These are phyloP conservation scores for Ametastegia equiseti DNA, from an alignment of 2,888 invertebrate species.

Conservation along the genomic window DNA sequence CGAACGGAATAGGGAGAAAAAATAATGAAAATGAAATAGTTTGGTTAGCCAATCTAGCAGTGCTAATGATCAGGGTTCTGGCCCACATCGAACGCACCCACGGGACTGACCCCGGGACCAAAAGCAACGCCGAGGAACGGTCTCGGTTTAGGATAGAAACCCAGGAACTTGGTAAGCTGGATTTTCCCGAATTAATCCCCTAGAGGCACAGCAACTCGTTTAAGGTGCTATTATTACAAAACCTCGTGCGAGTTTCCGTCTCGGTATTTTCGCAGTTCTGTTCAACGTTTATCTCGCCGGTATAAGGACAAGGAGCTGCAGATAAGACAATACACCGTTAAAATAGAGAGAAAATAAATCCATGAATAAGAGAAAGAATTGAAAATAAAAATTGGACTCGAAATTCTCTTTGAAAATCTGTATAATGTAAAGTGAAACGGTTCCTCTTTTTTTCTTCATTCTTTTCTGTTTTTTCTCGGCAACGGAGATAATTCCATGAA, in stretches of 20 bases:
- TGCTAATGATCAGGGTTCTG: slow-evolving; percentile 9
- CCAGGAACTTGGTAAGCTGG: slow-evolving; percentile 21
- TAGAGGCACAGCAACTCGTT: neutral
- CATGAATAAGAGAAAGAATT: neutral
- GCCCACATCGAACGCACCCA: slow-evolving; percentile 1
- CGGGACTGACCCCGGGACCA: slow-evolving; percentile 12
- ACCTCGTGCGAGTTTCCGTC: slow-evolving; percentile 3
- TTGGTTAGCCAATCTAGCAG: neutral
- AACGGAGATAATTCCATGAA: neutral
- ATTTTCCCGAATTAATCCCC: slow-evolving; percentile 19
- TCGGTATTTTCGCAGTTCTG: neutral
- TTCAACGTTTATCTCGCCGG: neutral
- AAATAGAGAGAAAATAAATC: neutral
- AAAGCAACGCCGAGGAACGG: neutral
- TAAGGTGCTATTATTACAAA: slow-evolving; percentile 11
- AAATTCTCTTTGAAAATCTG: no score
- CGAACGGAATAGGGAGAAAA: neutral
- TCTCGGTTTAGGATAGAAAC: slow-evolving; percentile 17
- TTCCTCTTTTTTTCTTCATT: no score
- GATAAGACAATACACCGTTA: neutral
- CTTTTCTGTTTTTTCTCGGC: no score
- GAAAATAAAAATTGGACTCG: neutral
- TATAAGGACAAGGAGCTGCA: neutral
- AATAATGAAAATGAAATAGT: neutral
- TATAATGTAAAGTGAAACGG: no score